These are phyloP conservation scores for Tigriopus japonicus DNA, from an alignment of 1,140 invertebrate genomes.

Conservation along the genomic window DNA sequence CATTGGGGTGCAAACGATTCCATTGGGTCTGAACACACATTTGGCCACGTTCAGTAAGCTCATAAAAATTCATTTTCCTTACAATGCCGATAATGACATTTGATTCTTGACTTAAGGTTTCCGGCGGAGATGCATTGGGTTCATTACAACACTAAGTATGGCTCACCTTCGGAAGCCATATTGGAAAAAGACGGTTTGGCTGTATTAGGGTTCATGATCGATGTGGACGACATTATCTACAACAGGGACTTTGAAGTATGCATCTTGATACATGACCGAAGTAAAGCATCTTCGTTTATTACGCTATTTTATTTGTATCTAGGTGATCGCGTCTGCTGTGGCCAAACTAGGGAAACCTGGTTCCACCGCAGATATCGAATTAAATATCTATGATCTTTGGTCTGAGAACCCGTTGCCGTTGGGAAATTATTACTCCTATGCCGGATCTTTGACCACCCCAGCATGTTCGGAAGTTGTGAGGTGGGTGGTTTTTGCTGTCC, in stretches of 20 bases:
- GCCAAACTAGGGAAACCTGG: too few relatives aligned
- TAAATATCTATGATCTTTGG: too few relatives aligned
- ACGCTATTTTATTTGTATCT: too few relatives aligned
- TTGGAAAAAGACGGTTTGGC: constrained; percentile 15
- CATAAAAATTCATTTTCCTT: too few relatives aligned
- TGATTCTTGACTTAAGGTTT: background rate
- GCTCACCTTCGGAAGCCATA: constrained; percentile 9
- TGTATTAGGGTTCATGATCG: constrained; percentile 3
- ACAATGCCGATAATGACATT: too few relatives aligned
- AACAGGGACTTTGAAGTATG: too few relatives aligned
- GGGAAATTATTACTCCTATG: constrained; percentile 45
- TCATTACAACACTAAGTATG: constrained; percentile 25
- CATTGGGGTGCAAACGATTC: constrained; percentile 66
- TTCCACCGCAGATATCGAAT: too few relatives aligned
- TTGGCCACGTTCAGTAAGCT: constrained; percentile 41
- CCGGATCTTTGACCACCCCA: constrained; percentile 40
- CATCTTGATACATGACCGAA: too few relatives aligned
- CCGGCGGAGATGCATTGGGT: constrained; percentile 31
- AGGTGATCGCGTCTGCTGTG: too few relatives aligned
- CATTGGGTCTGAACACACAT: constrained; percentile 66
- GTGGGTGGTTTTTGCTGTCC: constrained; percentile 31
- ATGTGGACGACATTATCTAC: too few relatives aligned
- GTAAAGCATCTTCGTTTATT: too few relatives aligned
- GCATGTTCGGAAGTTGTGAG: constrained; percentile 33
- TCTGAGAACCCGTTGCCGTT: too few relatives aligned